Base-by-base conservation (phyloP, 2,888 invertebrate species). In the Myopa tessellatipennis region DNA sequence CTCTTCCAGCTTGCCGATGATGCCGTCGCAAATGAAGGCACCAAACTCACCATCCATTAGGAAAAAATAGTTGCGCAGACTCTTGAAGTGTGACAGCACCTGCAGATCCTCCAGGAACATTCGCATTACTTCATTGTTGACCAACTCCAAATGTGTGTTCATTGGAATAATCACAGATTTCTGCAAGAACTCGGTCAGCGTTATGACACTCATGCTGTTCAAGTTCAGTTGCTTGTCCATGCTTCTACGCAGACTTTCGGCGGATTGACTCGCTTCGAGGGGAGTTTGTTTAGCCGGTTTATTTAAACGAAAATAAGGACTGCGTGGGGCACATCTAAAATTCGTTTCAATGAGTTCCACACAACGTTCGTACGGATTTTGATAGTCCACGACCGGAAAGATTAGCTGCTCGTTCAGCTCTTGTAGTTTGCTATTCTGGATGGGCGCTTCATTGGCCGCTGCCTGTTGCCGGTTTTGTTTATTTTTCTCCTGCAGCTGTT, bases 1-100 rank as follows among this genome's bases (percentile, higher is more conserved):
- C n/a, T 91, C 91, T 74, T 93, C 92, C 73, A 95, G 87, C 80
- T 92, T 92, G 0, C 91, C 90, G 81, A 94, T 94, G 78, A 95
- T 88, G 80, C 93, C 93, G 72, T 92, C 91, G 55, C 94, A 94
- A 18, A 95, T 92, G 81, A 92, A 92, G 52, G 92, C 92, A 0
- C 93, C 93, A 87, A 95, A 95, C 87, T 95, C 95, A 0, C 95
- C 95, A 82, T 95, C 95, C 90, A 95, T 91, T 38, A 95, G 86
- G 83, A 95, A 95, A 86, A 93, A 95, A 83, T 94, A 95, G 85
- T 94, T 93, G 68, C 94, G 91, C n/a, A 95, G 88, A 86, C 93
- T 93, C 67, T 92, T 92, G 81, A 95, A 90, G 88, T 95, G 95
- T 34, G 93, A 91, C 60, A 95, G 90, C 4, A 89, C 80, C 18